Base-by-base conservation (phyloP, 1,140 invertebrate genomes). In the Caenorhabditis inopinata region DNA sequence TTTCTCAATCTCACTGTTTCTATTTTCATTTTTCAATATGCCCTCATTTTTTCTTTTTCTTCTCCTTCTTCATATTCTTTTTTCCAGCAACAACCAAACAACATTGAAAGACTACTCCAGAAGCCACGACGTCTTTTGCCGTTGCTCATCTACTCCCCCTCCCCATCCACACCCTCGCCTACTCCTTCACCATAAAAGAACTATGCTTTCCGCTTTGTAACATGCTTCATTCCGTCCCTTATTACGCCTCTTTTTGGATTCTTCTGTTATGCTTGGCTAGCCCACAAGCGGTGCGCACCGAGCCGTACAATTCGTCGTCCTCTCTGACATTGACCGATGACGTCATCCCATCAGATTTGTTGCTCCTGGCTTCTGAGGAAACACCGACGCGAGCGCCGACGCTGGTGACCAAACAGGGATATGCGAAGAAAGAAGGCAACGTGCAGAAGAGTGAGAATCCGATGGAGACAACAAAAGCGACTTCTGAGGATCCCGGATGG, bases 291-390 rank as follows among this genome's bases (percentile, higher is more conserved):
- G 58, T 68, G 38, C 58, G 25, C 58, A 38, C 58, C 58, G 58
- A 68, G 58, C 58, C 58, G 58, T 68, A 68, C 58, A 68, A 68
- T 68, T 68, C n/a, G 58, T 38, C 58, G 12, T 58, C 53, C 35
- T 18, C 38, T 42, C 27, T 25, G 2, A 25, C 38, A 42, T 14
- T 42, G 38, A n/a, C 38, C 12, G 32, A 38, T 38, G 58, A 68
- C 58, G 58, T 68, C 58, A 68, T 18, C 29, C 4, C 53, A 23
- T 9, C 53, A 58, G 53, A 58, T 58, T 58, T 58, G 27, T 38
- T 68, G 32, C 32, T 68, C 1, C 9, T 68, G 32, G 58, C 58
- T 23, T 68, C 58, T 9, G 58, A 68, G 12, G 58, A 68, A 21
- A 68, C 58, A 21, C 58, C 58, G 32, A 68, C 58, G n/a, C 14